Conservation (phyloP, 2,113 vertebrate genomes). For the Pyxicephalus adspersus region DNA sequence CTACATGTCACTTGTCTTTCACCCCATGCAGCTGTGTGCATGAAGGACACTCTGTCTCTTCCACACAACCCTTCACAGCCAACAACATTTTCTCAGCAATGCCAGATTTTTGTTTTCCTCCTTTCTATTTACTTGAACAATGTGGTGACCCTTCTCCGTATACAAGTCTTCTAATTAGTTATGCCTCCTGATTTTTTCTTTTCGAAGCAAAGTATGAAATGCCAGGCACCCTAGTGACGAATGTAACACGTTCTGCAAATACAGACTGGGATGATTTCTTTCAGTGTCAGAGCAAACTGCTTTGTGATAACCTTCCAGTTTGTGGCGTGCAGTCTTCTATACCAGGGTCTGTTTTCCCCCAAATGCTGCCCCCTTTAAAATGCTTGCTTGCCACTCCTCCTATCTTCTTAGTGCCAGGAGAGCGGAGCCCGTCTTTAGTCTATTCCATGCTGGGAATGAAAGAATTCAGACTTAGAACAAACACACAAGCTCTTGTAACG, state of each 20-base stretch:
- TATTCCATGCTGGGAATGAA: conserved; percentile 59
- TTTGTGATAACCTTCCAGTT: conserved; percentile 28
- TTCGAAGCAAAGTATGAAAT: conserved; percentile 89
- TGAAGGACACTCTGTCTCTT: conserved; percentile 57
- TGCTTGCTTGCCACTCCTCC: conserved; percentile 69
- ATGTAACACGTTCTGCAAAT: conserved; percentile 79
- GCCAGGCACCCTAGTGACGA: conserved; percentile 84
- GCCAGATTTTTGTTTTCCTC: conserved; percentile 30
- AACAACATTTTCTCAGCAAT: conserved; percentile 59
- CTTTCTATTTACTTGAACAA: conserved; percentile 30
- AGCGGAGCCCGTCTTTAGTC: conserved; percentile 71
- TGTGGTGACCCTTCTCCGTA: neutral
- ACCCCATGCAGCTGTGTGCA: conserved; percentile 62
- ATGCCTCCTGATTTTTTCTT: conserved; percentile 62
- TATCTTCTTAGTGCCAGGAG: conserved; percentile 71
- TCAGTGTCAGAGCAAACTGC: conserved; percentile 39
- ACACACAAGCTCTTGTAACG: conserved; percentile 61
- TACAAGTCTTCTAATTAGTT: conserved; percentile 45
- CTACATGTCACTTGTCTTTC: conserved; percentile 64
- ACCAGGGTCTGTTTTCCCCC: conserved; percentile 38
- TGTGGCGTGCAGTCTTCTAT: conserved; percentile 19
- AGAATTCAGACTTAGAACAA: conserved; percentile 69
- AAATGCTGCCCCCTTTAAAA: conserved; percentile 67
- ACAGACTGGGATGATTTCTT: conserved; percentile 57
- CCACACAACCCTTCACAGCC: conserved; percentile 59